Conservation (phyloP, 37 sponge, comb jelly and placozoan species). For the Aplysina aerophoba region DNA sequence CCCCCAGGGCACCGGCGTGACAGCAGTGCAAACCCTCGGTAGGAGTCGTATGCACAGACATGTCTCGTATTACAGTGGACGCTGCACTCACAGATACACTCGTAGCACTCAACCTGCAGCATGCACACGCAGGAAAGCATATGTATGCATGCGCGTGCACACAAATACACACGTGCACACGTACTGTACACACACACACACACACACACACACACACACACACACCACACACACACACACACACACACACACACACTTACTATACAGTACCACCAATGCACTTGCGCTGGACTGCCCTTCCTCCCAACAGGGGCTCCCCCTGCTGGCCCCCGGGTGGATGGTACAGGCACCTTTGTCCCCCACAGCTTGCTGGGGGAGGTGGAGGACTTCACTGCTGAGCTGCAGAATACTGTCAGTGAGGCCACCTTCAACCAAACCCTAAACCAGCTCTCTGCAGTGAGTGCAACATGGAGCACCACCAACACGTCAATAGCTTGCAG, state of each 20-base stretch:
- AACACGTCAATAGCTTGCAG: too few relatives aligned
- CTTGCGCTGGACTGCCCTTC: too few relatives aligned
- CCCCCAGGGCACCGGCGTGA: slow-evolving; percentile 24
- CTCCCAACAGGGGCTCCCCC: slow-evolving; percentile 34
- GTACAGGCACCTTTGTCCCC: slow-evolving; percentile 51
- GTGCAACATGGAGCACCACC: neutral
- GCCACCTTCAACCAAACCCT: slow-evolving; percentile 9
- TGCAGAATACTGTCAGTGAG: slow-evolving; percentile 37
- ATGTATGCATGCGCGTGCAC: slow-evolving; percentile 8
- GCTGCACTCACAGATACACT: too few relatives aligned
- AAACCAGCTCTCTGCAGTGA: neutral
- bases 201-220: slow-evolving; percentile 55
- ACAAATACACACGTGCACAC: slow-evolving; percentile 26
- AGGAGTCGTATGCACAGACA: neutral
- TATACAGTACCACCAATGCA: neutral
- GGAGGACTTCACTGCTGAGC: slow-evolving; percentile 51
- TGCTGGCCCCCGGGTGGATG: slow-evolving; percentile 64
- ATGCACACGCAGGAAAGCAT: slow-evolving; percentile 1
- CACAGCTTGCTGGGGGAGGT: slow-evolving; percentile 77
- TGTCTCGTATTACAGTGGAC: neutral
- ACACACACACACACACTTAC: slow-evolving; percentile 39
- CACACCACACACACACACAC: slow-evolving; percentile 45
- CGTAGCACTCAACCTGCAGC: too few relatives aligned
- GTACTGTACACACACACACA: slow-evolving; percentile 34
- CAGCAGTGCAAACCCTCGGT: slow-evolving; percentile 21